Evolutionary conservation across 2,888 invertebrate genomes (phyloP), one percentile per base, ranked within the genome.

Genomic region (Troides helena): DNA sequence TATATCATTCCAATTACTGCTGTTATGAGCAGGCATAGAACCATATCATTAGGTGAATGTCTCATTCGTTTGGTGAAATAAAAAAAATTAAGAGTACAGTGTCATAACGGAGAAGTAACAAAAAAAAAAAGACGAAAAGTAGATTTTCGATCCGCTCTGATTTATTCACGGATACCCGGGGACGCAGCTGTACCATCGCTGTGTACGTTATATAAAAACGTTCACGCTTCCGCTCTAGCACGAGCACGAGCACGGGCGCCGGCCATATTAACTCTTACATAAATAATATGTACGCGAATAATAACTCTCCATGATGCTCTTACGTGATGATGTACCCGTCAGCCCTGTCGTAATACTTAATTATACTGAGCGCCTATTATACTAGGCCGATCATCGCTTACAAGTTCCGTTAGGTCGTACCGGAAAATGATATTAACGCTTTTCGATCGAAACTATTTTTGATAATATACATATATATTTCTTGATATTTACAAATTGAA

Each of bases 251-350:
- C 25, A 30, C 67, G 59, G 62, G 65, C 56, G 43, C 56, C 56
- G 36, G 56, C 36, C 57, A 57, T 61, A 71, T 65, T 67, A 46
- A 58, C 18, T 50, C 39, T 71, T 71, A 67, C 67, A 67, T 71
- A 71, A 71, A 67, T 65, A 62, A 70, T 67, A 65, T 62, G 62
- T 50, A 65, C 61, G 18, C 36, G 50, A 56, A 67, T 71, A 67
- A 67, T 65, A 58, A 50, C 61, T 71, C 61, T 68, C 70, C 39
- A 65, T 43, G 61, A 69, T 71, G 46, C 46, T 23, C 60, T 70
- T 67, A 57, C 39, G 50, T 70, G 61, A 57, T 56, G 53, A n/a
- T 60, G 59, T 57, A 53, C 18, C 53, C 18, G 6, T 53, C n/a
- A 53, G n/a, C 5, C 18, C 18, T 71, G 61, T 71, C 62, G 61